phyloP scores from a whole-genome alignment of 2,888 invertebrate genomes.

The Eristalis arbustorum region DNA sequence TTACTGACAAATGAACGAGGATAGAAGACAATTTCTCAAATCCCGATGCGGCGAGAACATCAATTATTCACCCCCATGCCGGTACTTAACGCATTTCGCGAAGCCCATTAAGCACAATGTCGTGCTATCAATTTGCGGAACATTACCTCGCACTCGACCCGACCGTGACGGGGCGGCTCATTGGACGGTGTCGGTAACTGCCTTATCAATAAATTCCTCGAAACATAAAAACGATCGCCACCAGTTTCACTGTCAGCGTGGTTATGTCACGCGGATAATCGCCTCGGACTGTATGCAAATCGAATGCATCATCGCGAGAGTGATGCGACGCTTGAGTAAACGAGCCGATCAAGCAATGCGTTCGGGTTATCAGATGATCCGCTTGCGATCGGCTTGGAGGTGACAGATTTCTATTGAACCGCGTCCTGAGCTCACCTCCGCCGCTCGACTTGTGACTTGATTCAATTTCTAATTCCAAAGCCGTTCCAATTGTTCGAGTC shows the following conservation, averaged over 20 bases:
- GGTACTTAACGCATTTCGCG: neutral
- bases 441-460: neutral
- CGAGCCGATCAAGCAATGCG: neutral
- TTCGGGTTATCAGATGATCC: neutral
- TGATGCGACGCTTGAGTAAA: neutral
- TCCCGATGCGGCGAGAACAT: too few species aligned
- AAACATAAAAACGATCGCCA: neutral
- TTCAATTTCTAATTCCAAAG: neutral
- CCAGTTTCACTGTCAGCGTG: neutral
- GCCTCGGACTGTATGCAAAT: neutral
- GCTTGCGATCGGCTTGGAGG: neutral
- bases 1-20: too few species aligned
- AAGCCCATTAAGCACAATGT: neutral
- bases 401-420: neutral
- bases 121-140: neutral
- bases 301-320: neutral
- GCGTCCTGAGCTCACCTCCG: neutral
- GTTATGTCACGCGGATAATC: neutral
- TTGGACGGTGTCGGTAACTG: neutral
- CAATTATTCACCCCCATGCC: too few species aligned
- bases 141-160: neutral
- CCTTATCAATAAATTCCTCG: neutral
- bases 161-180: too few species aligned
- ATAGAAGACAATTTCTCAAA: too few species aligned
- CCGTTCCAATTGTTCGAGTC: neutral